These are phyloP conservation scores for Nemoura dubitans DNA, from an alignment of 2,888 invertebrate species.

Conservation along the genomic window DNA sequence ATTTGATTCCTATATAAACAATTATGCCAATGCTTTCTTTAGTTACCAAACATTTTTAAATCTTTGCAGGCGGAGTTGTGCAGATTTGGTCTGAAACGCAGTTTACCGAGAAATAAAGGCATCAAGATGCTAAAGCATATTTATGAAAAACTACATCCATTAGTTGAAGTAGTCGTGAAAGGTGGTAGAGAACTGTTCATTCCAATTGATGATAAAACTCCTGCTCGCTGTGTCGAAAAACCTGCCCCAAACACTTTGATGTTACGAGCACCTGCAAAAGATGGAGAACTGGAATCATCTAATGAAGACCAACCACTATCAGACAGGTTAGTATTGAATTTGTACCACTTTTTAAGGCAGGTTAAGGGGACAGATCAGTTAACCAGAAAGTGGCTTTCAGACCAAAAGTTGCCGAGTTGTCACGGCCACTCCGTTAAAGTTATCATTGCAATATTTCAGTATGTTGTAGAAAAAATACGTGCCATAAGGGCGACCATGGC, in stretches of 20 bases:
- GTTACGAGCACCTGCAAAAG: neutral
- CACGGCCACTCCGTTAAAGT: no score
- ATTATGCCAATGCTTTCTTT: no score
- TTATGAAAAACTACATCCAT: slow-evolving; percentile 66
- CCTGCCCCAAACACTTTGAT: neutral
- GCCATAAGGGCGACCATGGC: no score
- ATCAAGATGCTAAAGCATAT: slow-evolving; percentile 64
- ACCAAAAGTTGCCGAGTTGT: no score
- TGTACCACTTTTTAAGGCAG: no score
- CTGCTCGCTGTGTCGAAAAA: neutral
- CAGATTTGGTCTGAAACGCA: slow-evolving; percentile 63
- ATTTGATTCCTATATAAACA: neutral
- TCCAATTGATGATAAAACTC: slow-evolving; percentile 18
- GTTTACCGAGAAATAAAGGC: slow-evolving; percentile 63
- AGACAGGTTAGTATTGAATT: neutral
- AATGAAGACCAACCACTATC: neutral
- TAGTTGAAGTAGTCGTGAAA: slow-evolving; percentile 47
- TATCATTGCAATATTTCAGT: no score
- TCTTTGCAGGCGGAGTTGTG: slow-evolving; percentile 56
- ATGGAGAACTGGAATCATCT: neutral
- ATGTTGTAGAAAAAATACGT: no score
- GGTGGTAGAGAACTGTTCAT: slow-evolving; percentile 32
- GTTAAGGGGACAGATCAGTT: neutral
- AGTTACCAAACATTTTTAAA: neutral
- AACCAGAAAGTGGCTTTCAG: neutral